phyloP scores from a whole-genome alignment of 2,797 vertebrate species.

The Danionella dracula region DNA sequence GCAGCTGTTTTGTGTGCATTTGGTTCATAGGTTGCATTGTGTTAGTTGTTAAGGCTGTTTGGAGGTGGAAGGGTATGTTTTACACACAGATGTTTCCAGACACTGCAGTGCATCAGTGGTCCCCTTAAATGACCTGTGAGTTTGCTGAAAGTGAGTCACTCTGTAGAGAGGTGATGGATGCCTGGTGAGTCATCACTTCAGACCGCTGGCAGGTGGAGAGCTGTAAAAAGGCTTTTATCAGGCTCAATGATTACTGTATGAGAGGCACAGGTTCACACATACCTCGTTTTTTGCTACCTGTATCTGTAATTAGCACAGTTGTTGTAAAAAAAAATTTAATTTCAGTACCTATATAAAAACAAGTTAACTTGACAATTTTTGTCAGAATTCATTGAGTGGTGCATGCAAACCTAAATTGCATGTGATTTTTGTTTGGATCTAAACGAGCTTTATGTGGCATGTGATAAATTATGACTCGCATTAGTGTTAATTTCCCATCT shows the following conservation, averaged over 20 bases:
- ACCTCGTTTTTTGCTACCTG: constrained; percentile 14
- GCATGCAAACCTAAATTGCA: no score
- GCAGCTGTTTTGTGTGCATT: no score
- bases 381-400: no score
- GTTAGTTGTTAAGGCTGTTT: background rate
- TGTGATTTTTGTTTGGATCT: background rate
- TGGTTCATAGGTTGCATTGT: no score
- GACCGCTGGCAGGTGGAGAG: constrained; percentile 53
- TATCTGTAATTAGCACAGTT: constrained; percentile 26
- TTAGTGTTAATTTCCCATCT: background rate
- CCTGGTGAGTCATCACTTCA: constrained; percentile 52
- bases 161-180: constrained; percentile 36
- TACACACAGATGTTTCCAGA: constrained; percentile 5
- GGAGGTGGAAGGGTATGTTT: background rate
- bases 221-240: constrained; percentile 47
- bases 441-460: background rate
- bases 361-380: no score
- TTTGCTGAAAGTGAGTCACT: constrained; percentile 39
- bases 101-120: constrained; percentile 31
- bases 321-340: no score
- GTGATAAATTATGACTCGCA: background rate
- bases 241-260: constrained; percentile 36
- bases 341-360: background rate
- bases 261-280: constrained; percentile 27
- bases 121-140: constrained; percentile 53